Percentiles rank a stretch among this genome's conserved stretches.
Conservation (phyloP, 53 echinoderm and acorn worm species). For the Echinometra lucunter region DNA sequence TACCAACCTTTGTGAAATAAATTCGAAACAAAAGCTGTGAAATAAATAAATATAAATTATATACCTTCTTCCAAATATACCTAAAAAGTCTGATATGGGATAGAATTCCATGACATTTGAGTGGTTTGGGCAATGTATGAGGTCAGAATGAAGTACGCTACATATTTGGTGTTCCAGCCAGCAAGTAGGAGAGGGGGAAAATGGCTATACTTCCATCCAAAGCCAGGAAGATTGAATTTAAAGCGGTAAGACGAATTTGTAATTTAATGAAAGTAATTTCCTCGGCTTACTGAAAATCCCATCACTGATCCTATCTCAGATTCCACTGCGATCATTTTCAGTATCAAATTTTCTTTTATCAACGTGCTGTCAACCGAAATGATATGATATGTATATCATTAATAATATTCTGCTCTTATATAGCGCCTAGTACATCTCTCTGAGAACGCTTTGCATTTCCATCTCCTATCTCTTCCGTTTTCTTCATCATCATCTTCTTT, state of each 20-base stretch:
- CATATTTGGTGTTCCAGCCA: constrained; percentile 4
- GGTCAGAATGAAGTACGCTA: constrained; percentile 17
- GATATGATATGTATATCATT: constrained; percentile 48
- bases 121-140: background rate
- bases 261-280: constrained; percentile 65
- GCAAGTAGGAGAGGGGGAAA: background rate
- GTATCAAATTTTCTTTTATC: constrained; percentile 54
- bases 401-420: background rate
- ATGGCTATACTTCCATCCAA: background rate
- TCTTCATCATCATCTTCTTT: background rate
- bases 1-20: no score
- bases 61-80: background rate
- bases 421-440: background rate
- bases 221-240: constrained; percentile 55
- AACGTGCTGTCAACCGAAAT: constrained; percentile 11
- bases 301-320: constrained; percentile 38
- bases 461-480: no score
- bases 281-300: constrained; percentile 50
- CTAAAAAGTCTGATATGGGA: background rate
- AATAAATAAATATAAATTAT: no score
- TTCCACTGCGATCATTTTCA: constrained; percentile 51
- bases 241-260: constrained; percentile 60
- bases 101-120: background rate
- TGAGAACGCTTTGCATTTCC: background rate
- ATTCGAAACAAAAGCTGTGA: no score